Conservation (phyloP, 2,113 vertebrate species). For the Oncorhynchus tshawytscha region DNA sequence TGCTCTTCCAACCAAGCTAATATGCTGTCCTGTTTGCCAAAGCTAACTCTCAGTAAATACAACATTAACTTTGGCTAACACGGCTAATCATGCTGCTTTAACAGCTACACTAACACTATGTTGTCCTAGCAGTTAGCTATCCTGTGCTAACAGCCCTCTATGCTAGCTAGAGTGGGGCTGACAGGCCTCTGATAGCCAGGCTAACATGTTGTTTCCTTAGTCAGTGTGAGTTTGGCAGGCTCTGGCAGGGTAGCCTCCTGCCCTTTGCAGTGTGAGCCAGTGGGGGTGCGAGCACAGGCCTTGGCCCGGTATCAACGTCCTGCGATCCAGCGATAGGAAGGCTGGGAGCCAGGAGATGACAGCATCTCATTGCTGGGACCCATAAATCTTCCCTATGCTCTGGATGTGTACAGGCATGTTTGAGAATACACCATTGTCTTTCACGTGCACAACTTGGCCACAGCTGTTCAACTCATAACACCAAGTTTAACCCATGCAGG, state of each 20-base stretch:
- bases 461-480: conserved; percentile 35
- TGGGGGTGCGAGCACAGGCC: conserved; percentile 1
- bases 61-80: too few relatives aligned
- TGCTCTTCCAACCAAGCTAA: conserved; percentile 3
- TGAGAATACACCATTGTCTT: conserved; percentile 49
- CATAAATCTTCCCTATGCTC: conserved; percentile 39
- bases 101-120: too few relatives aligned
- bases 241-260: conserved; percentile 6
- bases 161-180: neutral
- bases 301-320: conserved; percentile 26
- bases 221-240: conserved; percentile 7
- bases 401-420: conserved; percentile 37
- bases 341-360: conserved; percentile 47
- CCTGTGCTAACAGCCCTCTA: neutral
- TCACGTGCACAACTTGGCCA: conserved; percentile 17
- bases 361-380: conserved; percentile 45
- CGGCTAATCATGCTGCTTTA: too few relatives aligned
- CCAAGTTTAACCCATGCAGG: conserved; percentile 5
- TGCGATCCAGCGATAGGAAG: conserved; percentile 24
- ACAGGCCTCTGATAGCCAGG: neutral
- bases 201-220: conserved; percentile 6
- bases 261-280: neutral
- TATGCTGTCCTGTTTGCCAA: neutral
- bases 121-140: neutral
- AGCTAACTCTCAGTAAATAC: too few relatives aligned